These are phyloP conservation scores for Heteromormyrus szaboi DNA, from an alignment of 2,797 vertebrate species.

Conservation along the genomic window DNA sequence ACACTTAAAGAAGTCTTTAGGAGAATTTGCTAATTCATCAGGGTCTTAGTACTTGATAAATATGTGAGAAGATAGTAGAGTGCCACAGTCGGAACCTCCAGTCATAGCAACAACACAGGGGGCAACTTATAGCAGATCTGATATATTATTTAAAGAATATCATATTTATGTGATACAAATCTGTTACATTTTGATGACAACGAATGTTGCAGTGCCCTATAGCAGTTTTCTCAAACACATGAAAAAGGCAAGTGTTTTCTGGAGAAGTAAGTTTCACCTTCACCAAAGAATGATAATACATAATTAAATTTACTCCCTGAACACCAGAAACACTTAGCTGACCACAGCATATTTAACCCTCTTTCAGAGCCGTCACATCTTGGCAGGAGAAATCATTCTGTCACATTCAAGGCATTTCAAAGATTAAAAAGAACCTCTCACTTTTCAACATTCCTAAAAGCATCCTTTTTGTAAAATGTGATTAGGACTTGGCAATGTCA, in stretches of 20 bases:
- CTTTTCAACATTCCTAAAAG: conserved; percentile 99
- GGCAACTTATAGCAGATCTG: too few relatives aligned
- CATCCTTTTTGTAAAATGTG: conserved; percentile 81
- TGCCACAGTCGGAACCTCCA: neutral
- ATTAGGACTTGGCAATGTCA: conserved; percentile 95
- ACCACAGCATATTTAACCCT: conserved; percentile 99
- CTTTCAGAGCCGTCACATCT: conserved; percentile 94
- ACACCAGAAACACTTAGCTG: conserved; percentile 99
- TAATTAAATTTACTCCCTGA: conserved; percentile 99
- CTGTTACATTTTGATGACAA: neutral
- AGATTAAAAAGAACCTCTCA: conserved; percentile 99
- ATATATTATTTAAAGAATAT: conserved; percentile 7
- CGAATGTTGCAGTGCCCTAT: neutral
- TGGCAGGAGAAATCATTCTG: conserved; percentile 99
- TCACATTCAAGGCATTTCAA: conserved; percentile 99
- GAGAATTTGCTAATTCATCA: neutral
- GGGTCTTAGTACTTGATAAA: neutral
- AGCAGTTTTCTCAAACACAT: conserved; percentile 23
- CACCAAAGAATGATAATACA: conserved; percentile 99
- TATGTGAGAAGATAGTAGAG: neutral
- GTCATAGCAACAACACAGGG: neutral
- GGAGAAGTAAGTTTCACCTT: conserved; percentile 99
- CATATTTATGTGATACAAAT: neutral
- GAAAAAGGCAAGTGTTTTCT: conserved; percentile 70
- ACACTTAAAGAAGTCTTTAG: neutral